Percentiles rank a stretch among this genome's conserved stretches.
Evolutionary conservation across 2,888 invertebrate species (phyloP).

Genomic region (Pseudanteris insignis): DNA sequence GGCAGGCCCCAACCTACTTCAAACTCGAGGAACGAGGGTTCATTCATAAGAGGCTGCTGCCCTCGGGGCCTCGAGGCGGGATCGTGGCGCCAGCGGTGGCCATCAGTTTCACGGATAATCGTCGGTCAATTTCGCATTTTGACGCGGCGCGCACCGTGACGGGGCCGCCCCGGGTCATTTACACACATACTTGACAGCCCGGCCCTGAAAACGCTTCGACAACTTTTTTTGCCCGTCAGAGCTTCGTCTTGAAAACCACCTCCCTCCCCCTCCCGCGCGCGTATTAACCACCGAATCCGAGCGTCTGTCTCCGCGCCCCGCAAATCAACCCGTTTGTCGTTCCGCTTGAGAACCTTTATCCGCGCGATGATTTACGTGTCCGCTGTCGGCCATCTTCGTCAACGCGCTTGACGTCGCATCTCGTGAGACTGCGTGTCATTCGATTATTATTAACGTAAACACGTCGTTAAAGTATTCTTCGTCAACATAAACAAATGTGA

Average conservation of each 20-base stretch:
- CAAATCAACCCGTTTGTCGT: not conserved
- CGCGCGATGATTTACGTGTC: no score
- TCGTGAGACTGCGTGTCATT: no score
- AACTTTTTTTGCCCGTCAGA: conserved; percentile 4
- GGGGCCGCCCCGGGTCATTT: conserved; percentile 33
- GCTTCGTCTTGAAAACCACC: no score
- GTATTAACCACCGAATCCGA: conserved; percentile 14
- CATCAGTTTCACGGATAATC: conserved; percentile 65
- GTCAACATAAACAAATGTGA: no score
- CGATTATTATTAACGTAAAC: no score
- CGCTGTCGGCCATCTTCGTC: no score
- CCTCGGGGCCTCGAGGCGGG: conserved; percentile 48
- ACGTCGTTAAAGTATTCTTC: no score
- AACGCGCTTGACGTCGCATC: no score
- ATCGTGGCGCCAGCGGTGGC: conserved; percentile 54
- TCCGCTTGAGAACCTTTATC: not conserved
- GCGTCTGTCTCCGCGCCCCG: not conserved
- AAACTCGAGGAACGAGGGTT: conserved; percentile 46
- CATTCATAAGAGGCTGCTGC: conserved; percentile 57
- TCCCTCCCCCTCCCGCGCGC: not conserved
- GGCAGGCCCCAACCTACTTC: conserved; percentile 37
- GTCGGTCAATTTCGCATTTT: conserved; percentile 62
- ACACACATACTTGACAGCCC: conserved; percentile 35
- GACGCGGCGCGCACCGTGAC: conserved; percentile 53
- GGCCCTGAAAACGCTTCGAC: conserved; percentile 34